A percentile compares a stretch with the other conserved stretches of the same genome.
Evolutionary conservation across 2,113 vertebrate genomes (phyloP).

Genomic region (Protobothrops flavoviridis): DNA sequence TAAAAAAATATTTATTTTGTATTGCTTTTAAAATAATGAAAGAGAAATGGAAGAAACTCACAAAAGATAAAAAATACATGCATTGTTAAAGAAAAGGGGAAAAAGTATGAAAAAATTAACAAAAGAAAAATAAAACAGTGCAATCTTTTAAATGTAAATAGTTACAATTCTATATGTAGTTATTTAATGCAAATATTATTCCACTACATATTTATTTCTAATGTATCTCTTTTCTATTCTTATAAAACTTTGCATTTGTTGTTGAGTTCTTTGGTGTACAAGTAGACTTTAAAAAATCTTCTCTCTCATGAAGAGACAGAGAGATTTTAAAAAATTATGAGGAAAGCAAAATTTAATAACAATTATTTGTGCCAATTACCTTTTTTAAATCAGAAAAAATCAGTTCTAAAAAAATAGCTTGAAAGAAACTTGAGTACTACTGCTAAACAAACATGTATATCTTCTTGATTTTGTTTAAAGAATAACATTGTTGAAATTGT

Average conservation of each 20-base stretch:
- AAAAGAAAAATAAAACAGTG: background rate
- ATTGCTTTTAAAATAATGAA: background rate
- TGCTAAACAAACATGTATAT: background rate
- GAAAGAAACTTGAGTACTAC: background rate
- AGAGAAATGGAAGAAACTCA: background rate
- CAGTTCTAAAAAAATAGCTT: background rate
- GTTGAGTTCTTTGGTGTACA: background rate
- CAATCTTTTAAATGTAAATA: background rate
- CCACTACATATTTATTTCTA: background rate
- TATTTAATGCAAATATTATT: background rate
- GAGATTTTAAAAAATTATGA: background rate
- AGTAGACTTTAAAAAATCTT: background rate
- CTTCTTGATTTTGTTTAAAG: background rate
- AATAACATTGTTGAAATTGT: background rate
- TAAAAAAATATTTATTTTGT: background rate
- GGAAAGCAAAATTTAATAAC: background rate
- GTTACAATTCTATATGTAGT: background rate
- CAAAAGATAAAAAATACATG: background rate
- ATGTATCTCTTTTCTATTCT: background rate
- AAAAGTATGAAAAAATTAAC: background rate
- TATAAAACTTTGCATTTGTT: background rate
- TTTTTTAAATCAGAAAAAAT: background rate
- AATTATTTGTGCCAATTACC: background rate
- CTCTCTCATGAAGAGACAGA: background rate
- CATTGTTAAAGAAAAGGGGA: background rate